phyloP scores from a whole-genome alignment of 2,797 vertebrate species.

The Rallus crepitans region DNA sequence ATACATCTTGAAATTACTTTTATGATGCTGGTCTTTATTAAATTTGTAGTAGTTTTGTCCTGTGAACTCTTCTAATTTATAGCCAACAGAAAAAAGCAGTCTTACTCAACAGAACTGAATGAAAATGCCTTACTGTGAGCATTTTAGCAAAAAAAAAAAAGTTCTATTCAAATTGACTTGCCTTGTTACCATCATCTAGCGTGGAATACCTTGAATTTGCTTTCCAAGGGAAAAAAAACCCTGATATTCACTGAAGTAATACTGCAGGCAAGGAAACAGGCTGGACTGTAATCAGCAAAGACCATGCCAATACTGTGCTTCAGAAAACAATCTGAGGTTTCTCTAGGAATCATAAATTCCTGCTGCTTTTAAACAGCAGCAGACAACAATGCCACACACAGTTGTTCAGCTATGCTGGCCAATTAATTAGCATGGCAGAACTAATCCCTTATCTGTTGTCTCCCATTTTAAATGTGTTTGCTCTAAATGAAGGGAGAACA shows the following conservation, averaged over 20 bases:
- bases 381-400: not conserved
- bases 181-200: not conserved
- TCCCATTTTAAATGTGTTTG: not conserved
- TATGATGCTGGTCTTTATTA: not conserved
- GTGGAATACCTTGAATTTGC: not conserved
- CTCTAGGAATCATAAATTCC: not conserved
- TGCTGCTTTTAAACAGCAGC: not conserved
- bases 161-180: not conserved
- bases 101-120: not conserved
- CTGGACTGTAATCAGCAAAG: not conserved
- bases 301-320: not conserved
- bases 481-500: not conserved
- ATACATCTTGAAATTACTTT: not conserved
- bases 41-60: not conserved
- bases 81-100: not conserved
- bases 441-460: not conserved
- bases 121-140: not conserved
- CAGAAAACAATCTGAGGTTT: not conserved
- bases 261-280: not conserved
- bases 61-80: not conserved
- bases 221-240: not conserved
- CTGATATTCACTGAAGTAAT: not conserved
- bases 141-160: not conserved
- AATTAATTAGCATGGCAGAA: slow-evolving; percentile 3
- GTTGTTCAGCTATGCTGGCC: not conserved